Evolutionary conservation across 2,797 vertebrate genomes (phyloP).

Genomic region (Alfaro cultratus): DNA sequence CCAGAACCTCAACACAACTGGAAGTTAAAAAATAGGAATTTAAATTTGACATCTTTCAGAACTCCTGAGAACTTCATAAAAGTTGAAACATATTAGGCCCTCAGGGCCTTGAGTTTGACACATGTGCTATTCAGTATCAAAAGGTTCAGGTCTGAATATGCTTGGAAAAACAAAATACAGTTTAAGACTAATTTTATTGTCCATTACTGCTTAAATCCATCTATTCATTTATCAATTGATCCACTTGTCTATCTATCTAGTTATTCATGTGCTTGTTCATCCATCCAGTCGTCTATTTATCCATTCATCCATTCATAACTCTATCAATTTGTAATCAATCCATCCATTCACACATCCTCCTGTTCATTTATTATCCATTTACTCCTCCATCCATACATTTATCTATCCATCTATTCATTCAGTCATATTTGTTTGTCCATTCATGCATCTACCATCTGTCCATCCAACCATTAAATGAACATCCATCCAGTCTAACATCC

Average conservation of each 20-base stretch:
- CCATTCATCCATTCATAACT: neutral
- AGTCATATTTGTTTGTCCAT: neutral
- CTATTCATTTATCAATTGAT: neutral
- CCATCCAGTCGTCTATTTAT: neutral
- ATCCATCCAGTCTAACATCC: no score
- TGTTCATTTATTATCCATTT: neutral
- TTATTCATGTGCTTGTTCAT: neutral
- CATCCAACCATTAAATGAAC: no score
- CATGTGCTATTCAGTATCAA: no score
- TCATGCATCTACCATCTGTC: no score
- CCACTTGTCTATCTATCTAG: neutral
- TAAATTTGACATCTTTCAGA: neutral
- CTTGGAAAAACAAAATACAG: neutral
- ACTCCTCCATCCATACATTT: neutral
- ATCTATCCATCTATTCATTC: neutral
- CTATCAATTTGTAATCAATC: no score
- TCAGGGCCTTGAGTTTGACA: no score
- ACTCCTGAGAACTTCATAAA: neutral
- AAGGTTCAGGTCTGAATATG: no score
- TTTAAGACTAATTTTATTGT: neutral
- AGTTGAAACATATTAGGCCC: neutral
- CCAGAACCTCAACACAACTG: slow-evolving; percentile 87
- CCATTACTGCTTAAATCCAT: neutral
- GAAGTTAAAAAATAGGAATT: slow-evolving; percentile 15
- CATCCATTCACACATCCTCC: neutral